Evolutionary conservation across 2,888 invertebrate species (phyloP).

Genomic region (Caenorhabditis sp.): DNA sequence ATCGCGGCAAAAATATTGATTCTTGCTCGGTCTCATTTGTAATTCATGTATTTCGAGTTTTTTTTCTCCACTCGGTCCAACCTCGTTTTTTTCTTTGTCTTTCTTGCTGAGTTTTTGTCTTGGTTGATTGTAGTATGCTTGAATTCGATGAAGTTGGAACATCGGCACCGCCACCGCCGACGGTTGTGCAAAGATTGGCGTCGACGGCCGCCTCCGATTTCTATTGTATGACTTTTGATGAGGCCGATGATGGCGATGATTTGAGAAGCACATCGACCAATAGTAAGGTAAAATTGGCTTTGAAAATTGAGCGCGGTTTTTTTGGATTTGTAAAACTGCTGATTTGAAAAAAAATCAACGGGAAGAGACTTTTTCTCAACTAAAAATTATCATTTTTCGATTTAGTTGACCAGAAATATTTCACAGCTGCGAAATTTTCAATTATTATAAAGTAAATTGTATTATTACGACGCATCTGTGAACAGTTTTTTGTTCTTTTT

Average conservation of each 20-base stretch:
- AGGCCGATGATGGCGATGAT: slow-evolving; percentile 45
- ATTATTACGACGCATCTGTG: too few species aligned
- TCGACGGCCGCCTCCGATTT: slow-evolving; percentile 44
- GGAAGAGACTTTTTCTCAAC: too few species aligned
- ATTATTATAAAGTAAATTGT: too few species aligned
- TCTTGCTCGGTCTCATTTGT: slow-evolving; percentile 23
- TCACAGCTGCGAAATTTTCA: too few species aligned
- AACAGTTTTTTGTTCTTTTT: too few species aligned
- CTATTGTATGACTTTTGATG: slow-evolving; percentile 57
- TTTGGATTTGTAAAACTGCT: too few species aligned
- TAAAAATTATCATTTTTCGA: neutral
- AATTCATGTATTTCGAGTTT: slow-evolving; percentile 4
- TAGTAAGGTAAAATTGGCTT: slow-evolving; percentile 34
- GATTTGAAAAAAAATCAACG: too few species aligned
- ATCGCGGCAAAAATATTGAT: slow-evolving; percentile 2
- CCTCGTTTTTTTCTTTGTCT: slow-evolving; percentile 6
- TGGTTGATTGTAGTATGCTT: slow-evolving; percentile 15
- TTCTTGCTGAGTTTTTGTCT: neutral
- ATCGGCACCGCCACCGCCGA: slow-evolving; percentile 20
- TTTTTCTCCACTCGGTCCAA: slow-evolving; percentile 9
- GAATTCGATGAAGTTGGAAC: slow-evolving; percentile 42
- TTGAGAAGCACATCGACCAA: slow-evolving; percentile 30
- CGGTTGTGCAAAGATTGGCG: slow-evolving; percentile 22
- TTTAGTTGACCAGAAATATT: neutral
- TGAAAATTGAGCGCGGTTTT: neutral